Evolutionary conservation across 2,888 invertebrate species (phyloP), one percentile per base, ranked within the genome.

Genomic region (Silvanus unidentatus): DNA sequence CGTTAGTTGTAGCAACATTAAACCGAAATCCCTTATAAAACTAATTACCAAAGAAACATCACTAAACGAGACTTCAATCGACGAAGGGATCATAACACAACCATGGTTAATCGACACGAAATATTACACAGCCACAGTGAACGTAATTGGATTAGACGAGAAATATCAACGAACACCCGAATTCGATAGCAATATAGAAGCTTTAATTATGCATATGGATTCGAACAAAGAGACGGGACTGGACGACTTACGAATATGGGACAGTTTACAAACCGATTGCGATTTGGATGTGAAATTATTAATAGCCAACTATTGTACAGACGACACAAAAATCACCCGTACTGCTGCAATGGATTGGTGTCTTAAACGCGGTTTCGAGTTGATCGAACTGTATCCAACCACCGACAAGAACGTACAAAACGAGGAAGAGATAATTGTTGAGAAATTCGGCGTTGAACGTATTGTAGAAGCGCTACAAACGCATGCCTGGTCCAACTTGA

Each of bases 401-500:
- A 43, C 46, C 15, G 62, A 63, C 37, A 58, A 58, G 13, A 57
- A 63, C n/a, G 69, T 68, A 22, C 59, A 67, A 4, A 68, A 70
- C 39, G 62, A 65, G 39, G 76, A 76, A 39, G 72, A 75, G 52
- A 67, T 74, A 63, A 79, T 81, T 56, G 67, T 70, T 35, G 84
- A 84, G 59, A 79, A 79, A 43, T 74, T 75, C 52, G 86, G 86
- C 2, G 76, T 82, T 10, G 77, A 79, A 27, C 73, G 86, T 61
- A 76, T 87, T 10, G 69, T 80, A 36, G 84, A 86, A 71, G 84
- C 84, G 37, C 68, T 88, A 27, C 79, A 84, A 58, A 79, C 85
- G 37, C 84, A 86, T 62, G 75, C 78, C 38, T 88, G 87, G 86
- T 77, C 86, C 15, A 84, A 84, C 67, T 71, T 86, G 50, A 68